Evolutionary conservation across 1,140 invertebrate genomes (phyloP).

Genomic region (Calosoma granatense): DNA sequence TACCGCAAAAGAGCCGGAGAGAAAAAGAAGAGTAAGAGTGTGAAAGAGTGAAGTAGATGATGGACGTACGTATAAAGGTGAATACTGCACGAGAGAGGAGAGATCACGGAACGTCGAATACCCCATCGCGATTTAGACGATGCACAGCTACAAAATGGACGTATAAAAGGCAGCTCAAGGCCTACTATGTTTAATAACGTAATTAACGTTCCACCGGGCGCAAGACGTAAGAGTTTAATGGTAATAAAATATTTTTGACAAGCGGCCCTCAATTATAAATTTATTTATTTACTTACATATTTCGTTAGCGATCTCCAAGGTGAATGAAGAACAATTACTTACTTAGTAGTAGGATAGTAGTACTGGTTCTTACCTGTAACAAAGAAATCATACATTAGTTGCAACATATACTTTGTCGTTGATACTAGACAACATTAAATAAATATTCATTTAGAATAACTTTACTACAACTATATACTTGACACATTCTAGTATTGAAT

Average conservation of each 20-base stretch:
- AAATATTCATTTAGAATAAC: too few relatives aligned
- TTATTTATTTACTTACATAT: background rate
- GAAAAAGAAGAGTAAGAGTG: background rate
- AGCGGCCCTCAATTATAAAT: background rate
- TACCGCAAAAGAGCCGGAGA: background rate
- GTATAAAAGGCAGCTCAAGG: background rate
- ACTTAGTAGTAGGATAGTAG: too few relatives aligned
- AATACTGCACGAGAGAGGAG: too few relatives aligned
- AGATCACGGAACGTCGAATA: background rate
- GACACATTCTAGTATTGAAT: too few relatives aligned
- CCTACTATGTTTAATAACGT: background rate
- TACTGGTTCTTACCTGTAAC: too few relatives aligned
- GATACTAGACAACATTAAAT: too few relatives aligned
- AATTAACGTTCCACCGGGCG: background rate
- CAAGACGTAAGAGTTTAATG: background rate
- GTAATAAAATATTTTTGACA: background rate
- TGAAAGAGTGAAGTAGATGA: background rate
- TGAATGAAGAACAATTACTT: too few relatives aligned
- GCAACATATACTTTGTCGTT: too few relatives aligned
- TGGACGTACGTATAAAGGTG: too few relatives aligned
- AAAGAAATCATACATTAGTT: too few relatives aligned
- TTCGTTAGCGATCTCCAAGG: too few relatives aligned
- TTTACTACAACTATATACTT: too few relatives aligned
- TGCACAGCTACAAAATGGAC: background rate
- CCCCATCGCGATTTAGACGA: background rate